Evolutionary conservation across 30 jellyfish, hydroid and myxozoan genomes (phyloP), one percentile per base, ranked within the genome.

Genomic region (Chrysaora quinquecirrha): DNA sequence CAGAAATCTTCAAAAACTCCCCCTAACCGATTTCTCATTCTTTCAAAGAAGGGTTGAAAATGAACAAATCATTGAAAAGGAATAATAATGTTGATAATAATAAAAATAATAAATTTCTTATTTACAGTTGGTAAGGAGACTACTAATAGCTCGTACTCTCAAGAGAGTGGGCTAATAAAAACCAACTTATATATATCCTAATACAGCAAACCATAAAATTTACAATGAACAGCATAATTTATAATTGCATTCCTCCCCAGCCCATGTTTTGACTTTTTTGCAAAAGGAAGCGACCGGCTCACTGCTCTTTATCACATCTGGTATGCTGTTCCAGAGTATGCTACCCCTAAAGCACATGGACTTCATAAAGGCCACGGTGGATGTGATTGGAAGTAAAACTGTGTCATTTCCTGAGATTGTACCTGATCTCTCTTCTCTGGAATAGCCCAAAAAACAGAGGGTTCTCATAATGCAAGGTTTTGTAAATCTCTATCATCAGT

Each of bases 291-390:
- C 3, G 6, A 32, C 19, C 1, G 48, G 30, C 3, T 28, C 32
- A 32, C 31, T 67, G 27, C 31, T 64, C 76, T 64, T n/a, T 10
- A n/a, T 16, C 27, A 64, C 23, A 23, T 64, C 58, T 43, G 58
- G 58, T 43, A 43, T 6, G 76, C 21, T 64, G 19, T 21, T 64
- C 22, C 23, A 64, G 30, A 11, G 10, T 30, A 24, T 64, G 76
- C 76, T 30, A 64, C 50, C 58, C 58, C 16, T 43, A 43, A 64
- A 30, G 30, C 3, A 23, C 23, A 64, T 29, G 49, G 76, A 21
- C 19, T 28, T 24, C 80, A 67, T 64, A n/a, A n/a, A n/a, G n/a
- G 58, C 58, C 58, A 43, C 58, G 16, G 58, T 43, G 58, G 58
- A 43, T 43, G 58, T 43, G 58, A 9, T 43, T 6, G 58, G 16